Base-by-base conservation (phyloP, 2,888 invertebrate species). In the Noctua pronuba region DNA sequence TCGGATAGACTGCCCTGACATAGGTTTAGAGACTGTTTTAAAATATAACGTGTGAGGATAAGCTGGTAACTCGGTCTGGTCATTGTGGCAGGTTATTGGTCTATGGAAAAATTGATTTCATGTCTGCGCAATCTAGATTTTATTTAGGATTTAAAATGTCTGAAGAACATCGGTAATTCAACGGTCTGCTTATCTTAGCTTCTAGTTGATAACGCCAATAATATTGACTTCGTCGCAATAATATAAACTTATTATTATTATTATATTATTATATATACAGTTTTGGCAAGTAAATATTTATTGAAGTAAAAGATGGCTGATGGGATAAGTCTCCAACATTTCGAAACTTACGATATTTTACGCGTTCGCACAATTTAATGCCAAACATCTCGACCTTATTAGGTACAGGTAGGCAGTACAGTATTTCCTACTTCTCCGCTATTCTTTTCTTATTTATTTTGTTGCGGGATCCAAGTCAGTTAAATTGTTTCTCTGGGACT, bases 51-150 rank as follows among this genome's bases (percentile, higher is more conserved):
- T 64, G 74, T 74, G 58, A 7, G 24, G 52, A 16, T 71, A 83
- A 73, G 65, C 73, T 87, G 80, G 88, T 86, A 80, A 76, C 76
- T 58, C 35, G 65, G 83, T 84, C 86, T 88, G 88, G 88, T 88
- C 89, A 89, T 86, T 90, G 88, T 89, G 84, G 88, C 83, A 88
- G 87, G 92, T 88, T 90, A 80, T 88, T 89, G 87, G 89, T 88
- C 88, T 91, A 66, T 83, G 82, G 65, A 89, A 88, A 91, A 92
- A 92, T 92, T 92, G 91, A 93, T 93, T 92, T 92, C 84, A 90
- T 84, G 85, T 85, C 86, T 86, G 85, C 87, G 84, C 87, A 89
- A 81, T 90, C 90, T 91, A 89, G 89, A 87, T 80, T 83, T 73
- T 66, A 58, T 75, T 62, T 69, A 73, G 52, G 49, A 49, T 55